phyloP scores from a whole-genome alignment of 2,113 vertebrate genomes.

The Aplodontia rufa region DNA sequence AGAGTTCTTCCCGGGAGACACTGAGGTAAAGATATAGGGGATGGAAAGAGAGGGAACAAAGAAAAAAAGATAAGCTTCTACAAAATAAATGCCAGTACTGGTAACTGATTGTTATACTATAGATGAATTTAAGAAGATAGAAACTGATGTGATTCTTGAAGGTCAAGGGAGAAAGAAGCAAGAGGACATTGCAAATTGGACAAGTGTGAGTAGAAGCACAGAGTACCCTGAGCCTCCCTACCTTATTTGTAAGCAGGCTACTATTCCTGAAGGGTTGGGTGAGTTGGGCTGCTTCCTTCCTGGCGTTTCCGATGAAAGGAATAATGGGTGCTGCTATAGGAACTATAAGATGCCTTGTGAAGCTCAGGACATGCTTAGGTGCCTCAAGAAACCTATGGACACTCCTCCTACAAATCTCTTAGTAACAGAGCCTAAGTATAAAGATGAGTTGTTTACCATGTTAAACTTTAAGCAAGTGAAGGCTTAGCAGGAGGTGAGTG shows the following conservation, averaged over 20 bases:
- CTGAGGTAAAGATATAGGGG: not conserved
- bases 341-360: not conserved
- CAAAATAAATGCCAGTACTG: not conserved
- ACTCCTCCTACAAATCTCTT: not conserved
- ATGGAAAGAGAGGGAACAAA: not conserved
- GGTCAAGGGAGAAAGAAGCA: not conserved
- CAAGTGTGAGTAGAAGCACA: not conserved
- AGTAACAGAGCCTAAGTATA: not conserved
- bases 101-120: not conserved
- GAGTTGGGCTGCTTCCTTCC: not conserved
- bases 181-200: not conserved
- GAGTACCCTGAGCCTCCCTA: not conserved
- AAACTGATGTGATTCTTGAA: not conserved
- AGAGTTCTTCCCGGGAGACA: not conserved
- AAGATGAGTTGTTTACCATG: not conserved
- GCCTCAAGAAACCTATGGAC: not conserved
- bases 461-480: conserved; percentile 13
- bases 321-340: not conserved
- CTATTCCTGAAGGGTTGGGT: not conserved
- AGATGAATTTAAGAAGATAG: not conserved
- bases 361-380: not conserved
- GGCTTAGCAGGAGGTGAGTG: not conserved
- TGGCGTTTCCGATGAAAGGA: not conserved
- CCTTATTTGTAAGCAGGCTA: not conserved
- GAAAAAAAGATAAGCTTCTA: not conserved